Evolutionary conservation across 2,888 invertebrate genomes (phyloP).

Genomic region (Coelinius sp.): DNA sequence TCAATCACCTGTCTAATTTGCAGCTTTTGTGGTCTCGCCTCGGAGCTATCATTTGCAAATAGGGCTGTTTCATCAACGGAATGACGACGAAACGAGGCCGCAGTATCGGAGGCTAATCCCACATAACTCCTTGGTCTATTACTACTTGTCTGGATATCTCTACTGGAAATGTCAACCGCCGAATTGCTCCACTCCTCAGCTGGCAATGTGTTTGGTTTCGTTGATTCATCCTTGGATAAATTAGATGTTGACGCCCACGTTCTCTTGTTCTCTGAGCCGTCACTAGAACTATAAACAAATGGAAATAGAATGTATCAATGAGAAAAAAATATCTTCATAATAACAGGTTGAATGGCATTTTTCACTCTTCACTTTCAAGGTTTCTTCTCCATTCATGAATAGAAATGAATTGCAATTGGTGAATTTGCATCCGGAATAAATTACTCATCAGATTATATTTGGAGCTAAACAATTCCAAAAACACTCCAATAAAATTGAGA

Average conservation of each 20-base stretch:
- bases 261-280: conserved; percentile 72
- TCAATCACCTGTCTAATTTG: conserved; percentile 66
- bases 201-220: conserved; percentile 44
- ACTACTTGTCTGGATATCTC: conserved; percentile 23
- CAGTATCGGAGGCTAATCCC: conserved; percentile 57
- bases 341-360: neutral
- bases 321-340: neutral
- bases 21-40: conserved; percentile 56
- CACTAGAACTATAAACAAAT: conserved; percentile 45
- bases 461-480: neutral
- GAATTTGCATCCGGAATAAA: neutral
- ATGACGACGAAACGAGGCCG: conserved; percentile 52
- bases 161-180: conserved; percentile 76
- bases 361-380: neutral
- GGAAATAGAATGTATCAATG: neutral
- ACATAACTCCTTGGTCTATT: conserved; percentile 52
- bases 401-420: neutral
- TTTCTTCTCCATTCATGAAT: neutral
- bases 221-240: conserved; percentile 70
- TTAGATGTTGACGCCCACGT: conserved; percentile 87
- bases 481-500: neutral
- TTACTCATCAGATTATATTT: neutral
- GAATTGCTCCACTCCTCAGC: conserved; percentile 78
- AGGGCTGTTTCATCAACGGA: conserved; percentile 53
- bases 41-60: neutral